Conservation (phyloP, 2,113 vertebrate genomes). For the Rhegmatorhina hoffmannsi region DNA sequence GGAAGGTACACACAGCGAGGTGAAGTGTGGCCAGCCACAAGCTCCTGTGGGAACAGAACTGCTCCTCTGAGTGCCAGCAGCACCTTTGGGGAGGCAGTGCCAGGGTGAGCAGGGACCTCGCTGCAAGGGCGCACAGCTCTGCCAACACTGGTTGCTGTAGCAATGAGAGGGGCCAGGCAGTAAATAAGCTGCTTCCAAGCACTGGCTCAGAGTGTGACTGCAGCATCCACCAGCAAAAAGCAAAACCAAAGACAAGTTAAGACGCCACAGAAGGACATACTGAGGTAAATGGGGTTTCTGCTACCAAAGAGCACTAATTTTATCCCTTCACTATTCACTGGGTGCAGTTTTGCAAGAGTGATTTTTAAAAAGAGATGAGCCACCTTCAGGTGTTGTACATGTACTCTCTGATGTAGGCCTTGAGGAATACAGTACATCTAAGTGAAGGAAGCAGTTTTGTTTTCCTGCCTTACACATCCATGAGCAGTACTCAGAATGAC, state of each 20-base stretch:
- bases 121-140: background rate
- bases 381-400: background rate
- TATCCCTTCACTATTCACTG: background rate
- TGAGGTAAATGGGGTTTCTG: conserved; percentile 49
- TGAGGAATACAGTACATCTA: background rate
- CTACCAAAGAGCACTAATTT: background rate
- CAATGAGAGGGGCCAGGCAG: conserved; percentile 52
- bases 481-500: background rate
- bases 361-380: background rate
- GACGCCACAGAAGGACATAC: background rate
- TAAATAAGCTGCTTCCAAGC: conserved; percentile 51
- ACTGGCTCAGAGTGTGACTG: background rate
- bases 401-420: background rate
- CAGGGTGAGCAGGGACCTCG: background rate
- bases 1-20: conserved; percentile 70
- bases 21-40: conserved; percentile 41
- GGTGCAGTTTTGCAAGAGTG: background rate
- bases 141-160: conserved; percentile 51
- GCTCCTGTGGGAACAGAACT: conserved; percentile 20
- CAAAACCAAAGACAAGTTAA: background rate
- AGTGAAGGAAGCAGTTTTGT: background rate
- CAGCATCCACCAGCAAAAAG: conserved; percentile 19
- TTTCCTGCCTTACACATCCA: background rate
- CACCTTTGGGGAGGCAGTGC: conserved; percentile 2
- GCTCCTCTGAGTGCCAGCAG: background rate